Conservation (phyloP, 2,888 invertebrate genomes). For the Morpho achilles region DNA sequence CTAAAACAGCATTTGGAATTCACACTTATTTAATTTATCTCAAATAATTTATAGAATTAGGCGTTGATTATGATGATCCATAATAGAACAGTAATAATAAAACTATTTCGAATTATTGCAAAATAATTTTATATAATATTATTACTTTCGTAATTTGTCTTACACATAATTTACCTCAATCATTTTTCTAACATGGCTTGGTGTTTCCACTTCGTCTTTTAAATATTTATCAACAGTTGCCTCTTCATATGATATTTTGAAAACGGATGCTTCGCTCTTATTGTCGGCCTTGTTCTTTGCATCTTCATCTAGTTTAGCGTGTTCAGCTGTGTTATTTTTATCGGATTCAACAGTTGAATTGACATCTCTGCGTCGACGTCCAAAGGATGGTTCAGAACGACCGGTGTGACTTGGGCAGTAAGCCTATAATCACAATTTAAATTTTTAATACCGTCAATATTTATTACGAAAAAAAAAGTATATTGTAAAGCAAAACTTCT, state of each 20-base stretch:
- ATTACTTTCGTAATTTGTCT: no score
- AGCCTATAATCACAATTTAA: slow-evolving; percentile 67
- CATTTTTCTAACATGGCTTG: slow-evolving; percentile 92
- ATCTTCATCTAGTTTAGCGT: slow-evolving; percentile 38
- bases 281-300: slow-evolving; percentile 41
- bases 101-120: no score
- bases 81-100: no score
- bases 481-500: no score
- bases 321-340: slow-evolving; percentile 55
- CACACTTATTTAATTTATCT: no score
- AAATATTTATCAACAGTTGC: slow-evolving; percentile 65
- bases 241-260: slow-evolving; percentile 63
- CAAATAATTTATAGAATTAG: no score
- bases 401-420: slow-evolving; percentile 90
- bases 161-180: slow-evolving; percentile 82
- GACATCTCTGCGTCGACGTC: slow-evolving; percentile 81
- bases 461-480: no score
- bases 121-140: no score
- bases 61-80: no score
- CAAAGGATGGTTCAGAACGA: slow-evolving; percentile 91
- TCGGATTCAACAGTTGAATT: slow-evolving; percentile 53
- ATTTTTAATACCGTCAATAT: no score
- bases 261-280: slow-evolving; percentile 45
- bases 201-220: slow-evolving; percentile 77
- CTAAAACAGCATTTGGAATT: no score